Evolutionary conservation across 2,888 invertebrate genomes (phyloP).

Genomic region (Heliconius cydno): DNA sequence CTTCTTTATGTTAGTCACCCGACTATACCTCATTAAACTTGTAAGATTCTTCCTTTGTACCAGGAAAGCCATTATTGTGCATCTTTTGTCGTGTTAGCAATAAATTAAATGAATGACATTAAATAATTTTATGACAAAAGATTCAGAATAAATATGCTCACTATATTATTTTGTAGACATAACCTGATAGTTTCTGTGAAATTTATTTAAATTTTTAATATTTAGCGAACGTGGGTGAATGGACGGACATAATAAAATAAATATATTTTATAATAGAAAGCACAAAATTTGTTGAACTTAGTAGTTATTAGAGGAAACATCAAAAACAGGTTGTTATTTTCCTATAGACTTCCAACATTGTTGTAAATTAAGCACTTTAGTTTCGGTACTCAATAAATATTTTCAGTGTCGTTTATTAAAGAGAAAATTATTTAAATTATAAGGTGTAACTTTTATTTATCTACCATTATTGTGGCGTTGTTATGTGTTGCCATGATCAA

Average conservation of each 20-base stretch:
- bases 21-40: constrained; percentile 78
- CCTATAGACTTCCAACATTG: constrained; percentile 27
- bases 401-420: constrained; percentile 37
- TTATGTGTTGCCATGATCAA: constrained; percentile 29
- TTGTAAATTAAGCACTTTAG: constrained; percentile 29
- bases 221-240: constrained; percentile 20
- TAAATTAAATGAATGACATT: constrained; percentile 24
- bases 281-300: constrained; percentile 31
- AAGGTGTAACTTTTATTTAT: constrained; percentile 35
- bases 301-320: constrained; percentile 25
- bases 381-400: constrained; percentile 20
- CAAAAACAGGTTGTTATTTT: constrained; percentile 34
- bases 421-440: constrained; percentile 38
- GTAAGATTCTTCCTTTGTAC: constrained; percentile 54
- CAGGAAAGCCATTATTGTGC: constrained; percentile 37
- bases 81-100: constrained; percentile 31
- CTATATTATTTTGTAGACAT: constrained; percentile 8
- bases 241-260: constrained; percentile 1
- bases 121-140: constrained; percentile 18
- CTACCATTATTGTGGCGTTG: constrained; percentile 31
- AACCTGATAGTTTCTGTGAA: constrained; percentile 1
- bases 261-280: constrained; percentile 35
- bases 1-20: constrained; percentile 63
- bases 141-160: constrained; percentile 18
- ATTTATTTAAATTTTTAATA: constrained; percentile 18